phyloP scores from a whole-genome alignment of 2,888 invertebrate species.

The Blastobasis lacticolella region DNA sequence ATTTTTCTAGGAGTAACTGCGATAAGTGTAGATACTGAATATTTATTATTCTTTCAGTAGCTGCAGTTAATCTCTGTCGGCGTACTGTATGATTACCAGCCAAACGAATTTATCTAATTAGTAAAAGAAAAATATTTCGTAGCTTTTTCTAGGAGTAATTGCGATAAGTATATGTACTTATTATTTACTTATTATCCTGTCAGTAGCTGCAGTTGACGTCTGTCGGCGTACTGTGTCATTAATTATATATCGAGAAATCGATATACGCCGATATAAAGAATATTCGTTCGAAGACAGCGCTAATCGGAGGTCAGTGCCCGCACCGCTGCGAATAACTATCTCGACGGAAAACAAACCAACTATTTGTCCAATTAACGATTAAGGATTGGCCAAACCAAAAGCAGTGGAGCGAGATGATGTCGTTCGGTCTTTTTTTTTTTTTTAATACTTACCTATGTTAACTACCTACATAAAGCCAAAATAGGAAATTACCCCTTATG shows the following conservation, averaged over 20 bases:
- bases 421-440: no score
- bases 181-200: no score
- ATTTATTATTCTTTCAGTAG: no score
- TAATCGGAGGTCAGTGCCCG: slow-evolving; percentile 62
- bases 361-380: no score
- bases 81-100: slow-evolving; percentile 17
- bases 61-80: slow-evolving; percentile 59
- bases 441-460: no score
- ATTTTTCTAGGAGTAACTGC: background rate
- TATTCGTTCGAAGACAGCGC: slow-evolving; percentile 52
- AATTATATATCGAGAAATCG: slow-evolving; percentile 2
- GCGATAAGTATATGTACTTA: slow-evolving; percentile 12
- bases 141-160: background rate
- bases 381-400: no score
- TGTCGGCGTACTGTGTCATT: slow-evolving; percentile 27
- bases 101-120: no score
- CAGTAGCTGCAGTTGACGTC: slow-evolving; percentile 51
- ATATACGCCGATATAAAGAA: slow-evolving; percentile 13
- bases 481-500: no score
- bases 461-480: no score
- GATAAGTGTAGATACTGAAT: slow-evolving; percentile 12
- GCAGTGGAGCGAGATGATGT: no score
- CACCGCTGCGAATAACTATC: slow-evolving; percentile 37
- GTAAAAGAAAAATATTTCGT: no score
- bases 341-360: background rate